Percentiles rank a stretch among this genome's conserved stretches.
Conservation (phyloP, 2,888 invertebrate genomes). For the Aphodius granarius region DNA sequence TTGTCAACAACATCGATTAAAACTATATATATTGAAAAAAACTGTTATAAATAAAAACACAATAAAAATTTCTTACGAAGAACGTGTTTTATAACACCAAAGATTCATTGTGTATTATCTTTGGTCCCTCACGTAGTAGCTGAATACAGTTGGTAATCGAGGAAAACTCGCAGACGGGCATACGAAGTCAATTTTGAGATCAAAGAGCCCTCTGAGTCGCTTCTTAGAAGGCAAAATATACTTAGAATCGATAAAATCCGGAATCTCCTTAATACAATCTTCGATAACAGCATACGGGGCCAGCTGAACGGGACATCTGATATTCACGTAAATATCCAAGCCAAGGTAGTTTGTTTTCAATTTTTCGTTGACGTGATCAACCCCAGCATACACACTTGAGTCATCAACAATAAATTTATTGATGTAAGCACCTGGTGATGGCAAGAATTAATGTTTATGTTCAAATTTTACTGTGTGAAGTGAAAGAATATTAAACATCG, state of each 20-base stretch:
- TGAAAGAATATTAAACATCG: too few relatives aligned
- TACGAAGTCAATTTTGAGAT: conserved; percentile 39
- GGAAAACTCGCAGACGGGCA: conserved; percentile 45
- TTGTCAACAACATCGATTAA: not conserved
- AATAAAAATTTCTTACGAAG: not conserved
- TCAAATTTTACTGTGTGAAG: too few relatives aligned
- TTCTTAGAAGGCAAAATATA: not conserved
- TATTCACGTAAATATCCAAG: conserved; percentile 40
- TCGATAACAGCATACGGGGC: conserved; percentile 38
- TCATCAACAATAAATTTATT: conserved; percentile 43
- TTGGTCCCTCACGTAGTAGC: conserved; percentile 53
- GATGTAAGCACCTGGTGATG: conserved; percentile 42
- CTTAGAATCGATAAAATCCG: not conserved
- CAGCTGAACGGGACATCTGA: conserved; percentile 42
- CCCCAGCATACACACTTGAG: conserved; percentile 5
- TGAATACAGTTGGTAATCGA: conserved; percentile 40
- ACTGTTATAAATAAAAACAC: not conserved
- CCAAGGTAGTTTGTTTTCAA: conserved; percentile 37
- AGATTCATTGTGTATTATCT: conserved; percentile 38
- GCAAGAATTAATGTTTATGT: not conserved
- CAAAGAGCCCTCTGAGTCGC: conserved; percentile 23
- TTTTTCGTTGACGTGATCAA: not conserved
- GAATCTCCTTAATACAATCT: conserved; percentile 9
- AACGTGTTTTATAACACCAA: not conserved
- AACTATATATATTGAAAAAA: not conserved